Percentiles rank a stretch among this genome's conserved stretches.
Conservation (phyloP, 2,797 vertebrate species). For the Epinephelus coioides region DNA sequence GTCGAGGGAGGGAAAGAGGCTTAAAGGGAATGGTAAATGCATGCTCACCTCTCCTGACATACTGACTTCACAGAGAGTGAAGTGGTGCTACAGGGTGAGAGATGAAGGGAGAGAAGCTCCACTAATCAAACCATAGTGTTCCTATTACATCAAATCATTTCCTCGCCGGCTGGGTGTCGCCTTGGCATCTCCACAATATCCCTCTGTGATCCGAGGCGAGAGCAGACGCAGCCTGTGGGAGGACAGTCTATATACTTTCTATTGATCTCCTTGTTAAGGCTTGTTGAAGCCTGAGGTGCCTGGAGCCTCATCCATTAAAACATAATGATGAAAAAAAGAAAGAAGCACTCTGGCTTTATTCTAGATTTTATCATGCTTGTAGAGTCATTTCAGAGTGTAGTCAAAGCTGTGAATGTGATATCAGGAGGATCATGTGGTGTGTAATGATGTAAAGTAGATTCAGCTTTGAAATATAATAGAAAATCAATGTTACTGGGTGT, state of each 20-base stretch:
- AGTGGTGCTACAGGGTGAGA: conserved; percentile 23
- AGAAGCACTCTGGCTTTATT: conserved; percentile 31
- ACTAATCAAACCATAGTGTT: conserved; percentile 62
- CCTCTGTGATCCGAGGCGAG: conserved; percentile 50
- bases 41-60: conserved; percentile 56
- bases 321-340: background rate
- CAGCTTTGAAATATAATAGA: conserved; percentile 51
- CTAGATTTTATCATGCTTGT: conserved; percentile 45
- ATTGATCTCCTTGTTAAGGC: conserved; percentile 66
- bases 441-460: conserved; percentile 50
- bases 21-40: conserved; percentile 60
- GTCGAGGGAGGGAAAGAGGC: conserved; percentile 17
- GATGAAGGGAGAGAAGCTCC: conserved; percentile 44
- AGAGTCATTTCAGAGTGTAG: conserved; percentile 31
- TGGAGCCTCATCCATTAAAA: conserved; percentile 52
- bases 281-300: conserved; percentile 50
- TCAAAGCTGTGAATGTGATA: conserved; percentile 39
- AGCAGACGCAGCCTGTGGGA: conserved; percentile 52
- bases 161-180: conserved; percentile 36
- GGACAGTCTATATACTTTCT: conserved; percentile 48
- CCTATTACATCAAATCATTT: conserved; percentile 59
- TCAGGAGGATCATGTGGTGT: conserved; percentile 30
- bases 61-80: conserved; percentile 57
- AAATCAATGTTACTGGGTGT: conserved; percentile 57
- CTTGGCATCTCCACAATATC: conserved; percentile 45